phyloP scores from a whole-genome alignment of 1,140 invertebrate genomes.

The Ceratosolen fusciceps region DNA sequence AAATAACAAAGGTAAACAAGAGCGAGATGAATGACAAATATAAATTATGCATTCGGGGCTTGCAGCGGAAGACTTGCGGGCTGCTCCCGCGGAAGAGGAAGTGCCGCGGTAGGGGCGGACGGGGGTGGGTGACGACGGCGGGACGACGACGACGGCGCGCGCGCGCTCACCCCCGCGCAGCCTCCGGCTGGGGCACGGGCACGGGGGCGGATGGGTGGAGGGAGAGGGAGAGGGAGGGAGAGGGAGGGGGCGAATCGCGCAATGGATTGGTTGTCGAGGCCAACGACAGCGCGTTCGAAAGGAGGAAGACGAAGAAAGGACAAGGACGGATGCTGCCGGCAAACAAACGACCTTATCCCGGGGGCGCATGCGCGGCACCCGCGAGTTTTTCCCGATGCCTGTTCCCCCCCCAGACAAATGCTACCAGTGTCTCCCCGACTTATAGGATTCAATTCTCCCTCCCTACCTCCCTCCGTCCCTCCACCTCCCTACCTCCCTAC shows the following conservation, averaged over 20 bases:
- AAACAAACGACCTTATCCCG: not conserved
- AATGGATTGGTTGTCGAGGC: slow-evolving; percentile 9
- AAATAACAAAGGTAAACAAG: slow-evolving; percentile 66
- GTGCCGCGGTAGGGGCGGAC: not conserved
- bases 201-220: slow-evolving; percentile 31
- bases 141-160: slow-evolving; percentile 32
- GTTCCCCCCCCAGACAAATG: not conserved
- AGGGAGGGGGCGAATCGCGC: not conserved
- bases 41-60: slow-evolving; percentile 64
- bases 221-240: slow-evolving; percentile 17
- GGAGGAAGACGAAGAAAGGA: slow-evolving; percentile 20
- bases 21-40: slow-evolving; percentile 64
- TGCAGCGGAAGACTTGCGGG: slow-evolving; percentile 48
- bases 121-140: not conserved
- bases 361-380: not conserved
- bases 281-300: not conserved
- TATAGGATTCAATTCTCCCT: not conserved
- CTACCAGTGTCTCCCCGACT: not conserved
- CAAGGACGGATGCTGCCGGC: not conserved
- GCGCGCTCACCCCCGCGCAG: too few relatives aligned
- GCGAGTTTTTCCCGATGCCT: slow-evolving; percentile 12
- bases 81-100: slow-evolving; percentile 2
- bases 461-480: not conserved
- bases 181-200: slow-evolving; percentile 48
- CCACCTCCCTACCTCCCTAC: too few relatives aligned